Evolutionary conservation across 1,140 invertebrate species (phyloP).

Genomic region (Megathymus violae): DNA sequence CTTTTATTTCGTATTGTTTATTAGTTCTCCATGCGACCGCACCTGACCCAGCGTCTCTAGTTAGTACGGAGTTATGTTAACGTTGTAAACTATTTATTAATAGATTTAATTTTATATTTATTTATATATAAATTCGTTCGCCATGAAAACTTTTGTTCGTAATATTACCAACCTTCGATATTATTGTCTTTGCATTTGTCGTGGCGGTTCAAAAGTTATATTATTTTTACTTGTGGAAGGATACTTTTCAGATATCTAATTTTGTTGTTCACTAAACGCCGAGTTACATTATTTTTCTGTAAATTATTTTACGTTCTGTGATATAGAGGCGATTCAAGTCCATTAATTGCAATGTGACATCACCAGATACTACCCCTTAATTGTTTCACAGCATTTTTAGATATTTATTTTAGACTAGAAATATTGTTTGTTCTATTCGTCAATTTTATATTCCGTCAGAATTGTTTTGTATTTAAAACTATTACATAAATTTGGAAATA

Average conservation of each 20-base stretch:
- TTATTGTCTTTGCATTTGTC: background rate
- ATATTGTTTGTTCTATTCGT: too few relatives aligned
- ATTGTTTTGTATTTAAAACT: too few relatives aligned
- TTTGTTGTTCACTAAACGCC: conserved; percentile 16
- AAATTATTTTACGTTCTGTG: conserved; percentile 2
- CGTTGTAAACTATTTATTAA: conserved; percentile 20
- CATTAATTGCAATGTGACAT: background rate
- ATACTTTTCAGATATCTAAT: background rate
- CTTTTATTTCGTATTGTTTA: conserved; percentile 46
- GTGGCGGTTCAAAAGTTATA: background rate
- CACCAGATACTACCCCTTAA: too few relatives aligned
- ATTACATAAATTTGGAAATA: too few relatives aligned
- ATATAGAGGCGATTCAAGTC: conserved; percentile 9
- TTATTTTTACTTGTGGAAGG: too few relatives aligned
- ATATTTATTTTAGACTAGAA: too few relatives aligned
- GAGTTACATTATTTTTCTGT: conserved; percentile 13
- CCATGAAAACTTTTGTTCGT: conserved; percentile 20
- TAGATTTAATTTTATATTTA: conserved; percentile 27
- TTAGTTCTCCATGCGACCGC: conserved; percentile 20
- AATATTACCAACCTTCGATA: background rate
- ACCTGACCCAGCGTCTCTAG: conserved; percentile 23
- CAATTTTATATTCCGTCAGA: too few relatives aligned
- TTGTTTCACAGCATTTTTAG: too few relatives aligned
- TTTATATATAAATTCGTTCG: conserved; percentile 32
- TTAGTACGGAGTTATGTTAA: background rate